phyloP scores from a whole-genome alignment of 2,797 vertebrate genomes.

The Danio kyathit region DNA sequence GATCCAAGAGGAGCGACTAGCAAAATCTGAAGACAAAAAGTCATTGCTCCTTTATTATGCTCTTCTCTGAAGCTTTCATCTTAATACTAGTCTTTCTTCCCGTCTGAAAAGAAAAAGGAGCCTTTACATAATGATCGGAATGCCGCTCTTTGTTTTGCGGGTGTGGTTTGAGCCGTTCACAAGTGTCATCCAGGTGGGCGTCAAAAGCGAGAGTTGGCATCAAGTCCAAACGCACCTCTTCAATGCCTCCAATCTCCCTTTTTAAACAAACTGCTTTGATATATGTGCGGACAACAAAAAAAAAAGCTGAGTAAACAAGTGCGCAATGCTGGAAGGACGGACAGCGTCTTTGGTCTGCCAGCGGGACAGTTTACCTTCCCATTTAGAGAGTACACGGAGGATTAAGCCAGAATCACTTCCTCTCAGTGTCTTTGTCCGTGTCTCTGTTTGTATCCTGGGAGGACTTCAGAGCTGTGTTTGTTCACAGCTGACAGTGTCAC shows the following conservation, averaged over 20 bases:
- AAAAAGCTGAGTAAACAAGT: conserved; percentile 66
- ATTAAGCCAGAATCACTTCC: conserved; percentile 68
- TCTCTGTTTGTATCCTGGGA: conserved; percentile 63
- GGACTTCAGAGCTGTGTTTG: conserved; percentile 67
- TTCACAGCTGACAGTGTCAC: conserved; percentile 61
- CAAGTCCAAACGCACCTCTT: conserved; percentile 72
- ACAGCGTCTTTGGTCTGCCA: conserved; percentile 71
- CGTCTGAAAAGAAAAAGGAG: conserved; percentile 12
- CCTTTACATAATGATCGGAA: conserved; percentile 55
- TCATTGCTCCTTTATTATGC: conserved; percentile 10
- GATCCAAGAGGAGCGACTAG: neutral
- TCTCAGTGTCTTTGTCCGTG: conserved; percentile 67
- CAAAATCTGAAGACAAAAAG: conserved; percentile 28
- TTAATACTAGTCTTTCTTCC: conserved; percentile 27
- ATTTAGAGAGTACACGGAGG: conserved; percentile 66
- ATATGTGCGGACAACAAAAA: conserved; percentile 69
- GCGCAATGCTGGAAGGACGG: conserved; percentile 60
- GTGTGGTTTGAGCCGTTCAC: conserved; percentile 44
- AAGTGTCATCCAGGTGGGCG: conserved; percentile 77
- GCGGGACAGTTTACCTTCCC: conserved; percentile 66
- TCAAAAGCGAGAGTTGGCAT: conserved; percentile 72
- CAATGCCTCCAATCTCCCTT: conserved; percentile 71
- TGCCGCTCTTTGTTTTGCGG: conserved; percentile 44
- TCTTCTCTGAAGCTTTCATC: conserved; percentile 21
- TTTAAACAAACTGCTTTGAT: conserved; percentile 78